These are phyloP conservation scores for Wiebesia pumilae DNA, from an alignment of 1,140 invertebrate genomes.

Conservation along the genomic window DNA sequence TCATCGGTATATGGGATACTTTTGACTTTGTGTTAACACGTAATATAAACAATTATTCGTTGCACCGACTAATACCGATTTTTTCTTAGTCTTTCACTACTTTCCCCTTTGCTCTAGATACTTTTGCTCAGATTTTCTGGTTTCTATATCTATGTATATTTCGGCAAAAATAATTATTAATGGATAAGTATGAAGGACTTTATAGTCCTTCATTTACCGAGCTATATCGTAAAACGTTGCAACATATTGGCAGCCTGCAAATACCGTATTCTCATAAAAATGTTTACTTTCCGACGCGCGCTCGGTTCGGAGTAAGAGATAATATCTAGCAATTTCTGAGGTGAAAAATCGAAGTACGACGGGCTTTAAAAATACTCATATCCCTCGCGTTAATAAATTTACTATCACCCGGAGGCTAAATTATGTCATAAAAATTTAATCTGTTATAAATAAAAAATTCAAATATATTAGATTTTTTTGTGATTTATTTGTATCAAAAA, in stretches of 20 bases:
- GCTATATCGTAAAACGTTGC: conserved; percentile 30
- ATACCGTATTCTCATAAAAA: conserved; percentile 30
- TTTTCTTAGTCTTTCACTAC: background rate
- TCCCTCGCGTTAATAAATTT: conserved; percentile 15
- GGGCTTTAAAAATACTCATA: conserved; percentile 45
- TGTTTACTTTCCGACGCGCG: conserved; percentile 4
- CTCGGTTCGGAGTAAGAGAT: background rate
- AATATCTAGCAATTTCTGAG: conserved; percentile 35
- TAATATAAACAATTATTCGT: conserved; percentile 13
- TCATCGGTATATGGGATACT: background rate
- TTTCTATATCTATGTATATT: background rate
- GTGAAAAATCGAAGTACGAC: conserved; percentile 5
- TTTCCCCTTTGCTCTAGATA: background rate
- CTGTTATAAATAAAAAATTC: background rate
- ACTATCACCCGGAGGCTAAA: background rate
- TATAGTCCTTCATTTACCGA: conserved; percentile 4
- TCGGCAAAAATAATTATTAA: conserved; percentile 18
- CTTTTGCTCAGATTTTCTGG: background rate
- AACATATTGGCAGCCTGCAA: conserved; percentile 7
- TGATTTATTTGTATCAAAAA: background rate
- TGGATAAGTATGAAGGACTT: background rate
- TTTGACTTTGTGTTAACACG: background rate
- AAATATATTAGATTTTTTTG: background rate
- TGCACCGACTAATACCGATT: background rate
- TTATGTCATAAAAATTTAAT: conserved; percentile 7